phyloP scores from a whole-genome alignment of 2,888 invertebrate species.

The Crossocerus cetratus region DNA sequence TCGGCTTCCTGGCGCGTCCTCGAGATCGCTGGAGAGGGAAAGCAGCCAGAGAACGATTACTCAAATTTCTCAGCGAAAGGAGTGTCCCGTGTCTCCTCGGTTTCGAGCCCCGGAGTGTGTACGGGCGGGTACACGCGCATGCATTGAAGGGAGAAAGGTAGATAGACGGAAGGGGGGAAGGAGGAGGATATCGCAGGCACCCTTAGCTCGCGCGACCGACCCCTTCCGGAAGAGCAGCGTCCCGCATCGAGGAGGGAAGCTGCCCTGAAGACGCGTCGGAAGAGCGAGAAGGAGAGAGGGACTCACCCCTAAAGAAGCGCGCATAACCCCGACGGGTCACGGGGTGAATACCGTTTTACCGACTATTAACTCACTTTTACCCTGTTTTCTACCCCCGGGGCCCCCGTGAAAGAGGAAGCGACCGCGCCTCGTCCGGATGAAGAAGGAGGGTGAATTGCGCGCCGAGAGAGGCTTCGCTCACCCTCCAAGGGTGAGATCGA shows the following conservation, averaged over 20 bases:
- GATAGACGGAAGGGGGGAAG: slow-evolving; percentile 39
- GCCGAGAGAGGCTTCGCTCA: slow-evolving; percentile 31
- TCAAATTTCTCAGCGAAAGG: slow-evolving; percentile 69
- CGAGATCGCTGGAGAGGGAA: slow-evolving; percentile 8
- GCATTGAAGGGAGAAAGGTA: background rate
- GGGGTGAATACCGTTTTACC: slow-evolving; percentile 77
- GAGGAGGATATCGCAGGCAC: slow-evolving; percentile 29
- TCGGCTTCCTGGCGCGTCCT: slow-evolving; percentile 16
- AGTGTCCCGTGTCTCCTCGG: slow-evolving; percentile 57
- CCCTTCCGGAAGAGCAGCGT: slow-evolving; percentile 46
- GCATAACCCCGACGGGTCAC: slow-evolving; percentile 67
- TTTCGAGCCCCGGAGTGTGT: slow-evolving; percentile 31
- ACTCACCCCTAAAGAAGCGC: slow-evolving; percentile 37
- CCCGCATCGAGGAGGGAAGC: background rate
- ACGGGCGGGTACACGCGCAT: background rate
- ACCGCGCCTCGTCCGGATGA: background rate
- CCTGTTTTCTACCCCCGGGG: slow-evolving; percentile 64
- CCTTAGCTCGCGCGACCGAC: slow-evolving; percentile 22
- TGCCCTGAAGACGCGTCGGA: background rate
- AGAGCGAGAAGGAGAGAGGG: slow-evolving; percentile 42
- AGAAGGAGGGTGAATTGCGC: slow-evolving; percentile 35
- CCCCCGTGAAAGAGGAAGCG: slow-evolving; percentile 3
- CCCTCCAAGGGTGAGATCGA: slow-evolving; percentile 9
- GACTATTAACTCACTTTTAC: slow-evolving; percentile 77
- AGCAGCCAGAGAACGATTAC: slow-evolving; percentile 55